Evolutionary conservation across 2,797 vertebrate species (phyloP).

Genomic region (Periophthalmus magnuspinnatus): DNA sequence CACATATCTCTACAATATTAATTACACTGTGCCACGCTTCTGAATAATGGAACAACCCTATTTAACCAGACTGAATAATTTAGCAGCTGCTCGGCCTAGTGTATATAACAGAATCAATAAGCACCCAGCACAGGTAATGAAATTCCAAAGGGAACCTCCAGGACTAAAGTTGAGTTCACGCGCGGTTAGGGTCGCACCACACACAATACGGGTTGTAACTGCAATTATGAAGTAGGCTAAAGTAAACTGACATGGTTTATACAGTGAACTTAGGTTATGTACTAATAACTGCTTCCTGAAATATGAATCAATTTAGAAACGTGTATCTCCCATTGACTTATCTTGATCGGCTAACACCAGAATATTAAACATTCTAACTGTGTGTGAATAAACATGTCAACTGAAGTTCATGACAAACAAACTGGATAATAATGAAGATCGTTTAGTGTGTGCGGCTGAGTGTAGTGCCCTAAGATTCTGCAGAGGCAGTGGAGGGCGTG

Average conservation of each 20-base stretch:
- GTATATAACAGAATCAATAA: constrained; percentile 82
- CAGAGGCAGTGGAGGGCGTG: too few relatives aligned
- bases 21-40: constrained; percentile 78
- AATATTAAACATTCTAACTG: not conserved
- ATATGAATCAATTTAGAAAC: not conserved
- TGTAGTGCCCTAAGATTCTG: too few relatives aligned
- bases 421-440: not conserved
- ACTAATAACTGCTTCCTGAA: not conserved
- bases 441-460: not conserved
- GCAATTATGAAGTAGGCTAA: not conserved
- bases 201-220: not conserved
- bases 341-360: not conserved
- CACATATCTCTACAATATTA: constrained; percentile 84
- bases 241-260: not conserved
- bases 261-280: not conserved
- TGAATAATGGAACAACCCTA: constrained; percentile 84
- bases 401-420: not conserved
- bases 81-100: constrained; percentile 74
- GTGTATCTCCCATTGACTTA: not conserved
- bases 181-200: constrained; percentile 17
- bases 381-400: not conserved
- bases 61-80: constrained; percentile 86
- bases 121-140: constrained; percentile 74
- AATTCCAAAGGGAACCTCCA: constrained; percentile 68
- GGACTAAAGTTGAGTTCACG: constrained; percentile 54